phyloP scores from a whole-genome alignment of 2,797 vertebrate genomes.

The Molossus molossus region DNA sequence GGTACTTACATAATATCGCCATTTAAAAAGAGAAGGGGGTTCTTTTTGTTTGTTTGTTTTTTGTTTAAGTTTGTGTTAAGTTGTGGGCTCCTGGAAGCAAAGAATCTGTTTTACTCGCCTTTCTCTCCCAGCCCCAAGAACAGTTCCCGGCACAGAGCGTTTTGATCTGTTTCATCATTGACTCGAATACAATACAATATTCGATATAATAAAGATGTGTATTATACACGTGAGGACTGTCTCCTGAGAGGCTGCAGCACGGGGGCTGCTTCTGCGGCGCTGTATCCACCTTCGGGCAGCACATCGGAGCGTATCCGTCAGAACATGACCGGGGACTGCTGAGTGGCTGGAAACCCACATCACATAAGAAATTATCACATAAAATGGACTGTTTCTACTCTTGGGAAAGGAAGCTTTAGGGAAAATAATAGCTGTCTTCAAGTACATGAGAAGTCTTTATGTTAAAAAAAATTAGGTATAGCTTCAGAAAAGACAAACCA shows the following conservation, averaged over 20 bases:
- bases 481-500: not conserved
- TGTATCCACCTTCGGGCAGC: not conserved
- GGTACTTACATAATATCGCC: not conserved
- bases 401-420: slow-evolving; percentile 47
- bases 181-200: not conserved
- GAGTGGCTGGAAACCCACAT: slow-evolving; percentile 36
- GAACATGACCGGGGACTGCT: not conserved
- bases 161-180: not conserved
- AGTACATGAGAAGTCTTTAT: not conserved
- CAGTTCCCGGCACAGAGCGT: not conserved
- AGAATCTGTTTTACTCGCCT: not conserved
- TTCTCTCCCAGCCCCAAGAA: not conserved
- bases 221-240: not conserved
- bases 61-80: not conserved
- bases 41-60: not conserved
- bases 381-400: slow-evolving; percentile 62
- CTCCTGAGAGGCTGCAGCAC: not conserved
- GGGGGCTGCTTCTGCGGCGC: not conserved
- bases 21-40: not conserved
- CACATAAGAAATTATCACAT: slow-evolving; percentile 19
- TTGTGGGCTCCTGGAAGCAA: not conserved
- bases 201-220: not conserved
- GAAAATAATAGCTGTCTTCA: slow-evolving; percentile 53
- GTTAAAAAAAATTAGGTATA: not conserved
- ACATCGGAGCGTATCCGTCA: not conserved